A percentile compares a stretch with the other conserved stretches of the same genome.
These are phyloP conservation scores for Motacilla tschutschensis DNA, from an alignment of 2,113 vertebrate species.

Conservation along the genomic window DNA sequence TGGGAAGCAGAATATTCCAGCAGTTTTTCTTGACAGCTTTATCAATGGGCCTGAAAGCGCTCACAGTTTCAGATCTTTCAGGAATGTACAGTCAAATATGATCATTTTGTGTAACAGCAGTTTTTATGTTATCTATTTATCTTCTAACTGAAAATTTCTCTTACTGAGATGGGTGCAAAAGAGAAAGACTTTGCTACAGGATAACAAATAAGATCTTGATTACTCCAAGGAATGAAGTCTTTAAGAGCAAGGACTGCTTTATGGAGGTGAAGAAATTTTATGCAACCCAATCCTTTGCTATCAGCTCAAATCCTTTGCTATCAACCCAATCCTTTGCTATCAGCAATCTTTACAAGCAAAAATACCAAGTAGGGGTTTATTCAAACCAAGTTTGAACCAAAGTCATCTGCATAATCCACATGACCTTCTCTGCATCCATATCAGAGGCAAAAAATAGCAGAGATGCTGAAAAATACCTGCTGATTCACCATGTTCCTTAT, in stretches of 20 bases:
- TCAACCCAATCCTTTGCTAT: neutral
- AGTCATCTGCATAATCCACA: neutral
- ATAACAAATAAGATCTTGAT: neutral
- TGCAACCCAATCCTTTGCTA: neutral
- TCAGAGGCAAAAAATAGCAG: neutral
- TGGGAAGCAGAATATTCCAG: neutral
- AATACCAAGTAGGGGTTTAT: neutral
- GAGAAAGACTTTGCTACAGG: neutral
- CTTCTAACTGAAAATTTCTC: neutral
- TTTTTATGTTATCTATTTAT: neutral
- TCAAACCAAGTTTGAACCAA: neutral
- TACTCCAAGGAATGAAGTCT: neutral
- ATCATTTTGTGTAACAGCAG: neutral
- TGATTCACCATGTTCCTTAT: neutral
- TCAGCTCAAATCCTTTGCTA: neutral
- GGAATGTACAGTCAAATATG: neutral
- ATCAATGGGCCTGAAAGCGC: neutral
- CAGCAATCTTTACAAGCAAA: neutral
- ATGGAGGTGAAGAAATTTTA: neutral
- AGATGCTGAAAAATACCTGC: neutral
- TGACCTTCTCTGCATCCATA: neutral
- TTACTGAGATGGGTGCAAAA: neutral
- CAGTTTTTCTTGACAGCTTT: neutral
- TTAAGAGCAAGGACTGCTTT: neutral
- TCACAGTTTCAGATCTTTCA: neutral